A percentile compares a stretch with the other conserved stretches of the same genome.
Conservation (phyloP, 2,113 vertebrate species). For the Balaeniceps rex region DNA sequence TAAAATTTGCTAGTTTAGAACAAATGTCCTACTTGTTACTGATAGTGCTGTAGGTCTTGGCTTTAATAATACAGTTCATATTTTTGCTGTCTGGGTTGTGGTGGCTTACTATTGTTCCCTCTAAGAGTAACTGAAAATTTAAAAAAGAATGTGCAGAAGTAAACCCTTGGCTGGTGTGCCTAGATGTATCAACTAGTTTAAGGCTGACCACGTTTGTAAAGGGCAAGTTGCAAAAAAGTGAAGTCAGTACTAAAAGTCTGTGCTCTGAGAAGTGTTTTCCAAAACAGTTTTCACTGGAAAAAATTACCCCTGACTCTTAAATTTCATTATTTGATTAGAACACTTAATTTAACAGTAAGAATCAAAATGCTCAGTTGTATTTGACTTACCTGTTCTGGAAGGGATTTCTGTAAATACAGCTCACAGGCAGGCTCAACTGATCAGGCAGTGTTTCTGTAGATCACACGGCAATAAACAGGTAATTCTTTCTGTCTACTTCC, state of each 20-base stretch:
- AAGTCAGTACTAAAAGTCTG: background rate
- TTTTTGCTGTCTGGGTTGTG: background rate
- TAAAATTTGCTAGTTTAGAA: background rate
- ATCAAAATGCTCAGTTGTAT: background rate
- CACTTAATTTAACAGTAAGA: background rate
- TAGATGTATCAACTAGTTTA: background rate
- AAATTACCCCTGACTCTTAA: background rate
- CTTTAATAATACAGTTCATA: background rate
- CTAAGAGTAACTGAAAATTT: background rate
- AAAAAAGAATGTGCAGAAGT: background rate
- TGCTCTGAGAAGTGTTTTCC: background rate
- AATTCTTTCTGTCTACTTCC: background rate
- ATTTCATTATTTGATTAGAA: background rate
- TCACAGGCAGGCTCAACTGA: background rate
- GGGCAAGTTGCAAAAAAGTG: background rate
- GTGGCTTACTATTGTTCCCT: background rate
- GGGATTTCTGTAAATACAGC: background rate
- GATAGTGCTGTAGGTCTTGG: background rate
- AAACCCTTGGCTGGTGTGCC: background rate
- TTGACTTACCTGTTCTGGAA: background rate
- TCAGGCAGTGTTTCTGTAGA: background rate
- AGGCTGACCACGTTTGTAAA: background rate
- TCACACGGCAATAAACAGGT: background rate
- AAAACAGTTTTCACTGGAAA: background rate
- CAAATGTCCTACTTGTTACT: background rate